Base-by-base conservation (phyloP, 2,797 vertebrate species). In the Acanthornis magna region DNA sequence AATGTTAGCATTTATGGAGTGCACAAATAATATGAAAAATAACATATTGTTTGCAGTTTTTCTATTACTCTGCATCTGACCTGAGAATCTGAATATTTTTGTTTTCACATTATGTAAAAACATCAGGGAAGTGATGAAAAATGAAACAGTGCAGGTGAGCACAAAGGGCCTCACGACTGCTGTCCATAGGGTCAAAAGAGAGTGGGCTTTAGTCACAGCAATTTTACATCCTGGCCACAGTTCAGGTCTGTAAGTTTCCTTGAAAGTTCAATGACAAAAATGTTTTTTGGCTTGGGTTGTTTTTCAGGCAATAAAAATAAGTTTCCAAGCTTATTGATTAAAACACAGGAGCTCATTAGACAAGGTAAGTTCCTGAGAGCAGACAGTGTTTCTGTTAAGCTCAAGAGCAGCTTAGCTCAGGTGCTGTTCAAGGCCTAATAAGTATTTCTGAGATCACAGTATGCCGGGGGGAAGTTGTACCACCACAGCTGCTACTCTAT, bases 1-100 rank as follows among this genome's bases (percentile, higher is more conserved):
- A 40, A 29, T n/a, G 60, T 60, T 61, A 76, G 61, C 2, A 13
- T 57, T 66, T 74, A 29, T 22, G n/a, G 21, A 67, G 34, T 9
- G 66, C 14, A 68, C 10, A 70, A 58, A 58, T 16, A 77, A 22
- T 19, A 48, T 10, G 21, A 79, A 93, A 86, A 86, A 57, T 26
- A 53, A 27, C n/a, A 32, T 19, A 34, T 43, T 0, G 0, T 43
- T 84, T 62, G 10, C 14, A 1, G 1, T 7, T 67, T 78, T 90
- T 55, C 27, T 16, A 27, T 43, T 68, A 55, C 26, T 45, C 30
- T 70, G 38, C 19, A 34, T 50, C 27, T 58, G 62, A 81, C 29
- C 10, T 13, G 32, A 71, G 13, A 62, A 51, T 29, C 30, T n/a
- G 43, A 47, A 45, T 58, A 5, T 6, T 71, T 82, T 67, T 50